Conservation (phyloP, 2,888 invertebrate genomes). For the Iphiclides podalirius region DNA sequence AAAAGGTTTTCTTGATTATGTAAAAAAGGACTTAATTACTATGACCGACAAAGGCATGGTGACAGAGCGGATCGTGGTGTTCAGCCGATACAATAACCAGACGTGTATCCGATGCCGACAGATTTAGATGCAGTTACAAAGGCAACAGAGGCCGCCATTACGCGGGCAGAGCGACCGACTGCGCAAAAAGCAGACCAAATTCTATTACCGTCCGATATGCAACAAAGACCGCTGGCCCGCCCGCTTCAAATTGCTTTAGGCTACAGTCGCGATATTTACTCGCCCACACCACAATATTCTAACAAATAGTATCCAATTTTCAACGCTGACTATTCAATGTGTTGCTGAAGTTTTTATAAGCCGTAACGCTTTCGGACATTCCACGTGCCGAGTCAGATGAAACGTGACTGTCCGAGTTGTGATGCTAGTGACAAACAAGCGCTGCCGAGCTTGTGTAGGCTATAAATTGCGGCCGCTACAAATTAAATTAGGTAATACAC, state of each 20-base stretch:
- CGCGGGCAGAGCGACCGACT: slow-evolving; percentile 58
- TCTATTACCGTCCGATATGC: slow-evolving; percentile 78
- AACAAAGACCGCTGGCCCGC: slow-evolving; percentile 74
- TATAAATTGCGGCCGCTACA: slow-evolving; percentile 75
- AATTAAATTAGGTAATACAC: slow-evolving; percentile 79
- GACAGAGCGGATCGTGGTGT: slow-evolving; percentile 23
- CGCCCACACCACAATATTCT: slow-evolving; percentile 57
- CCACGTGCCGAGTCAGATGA: slow-evolving; percentile 30
- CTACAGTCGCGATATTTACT: slow-evolving; percentile 72
- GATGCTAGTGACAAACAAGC: slow-evolving; percentile 57
- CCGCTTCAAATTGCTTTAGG: slow-evolving; percentile 77
- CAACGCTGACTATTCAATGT: slow-evolving; percentile 34
- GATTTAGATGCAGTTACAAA: slow-evolving; percentile 76
- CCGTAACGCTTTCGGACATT: not conserved
- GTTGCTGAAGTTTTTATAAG: slow-evolving; percentile 5
- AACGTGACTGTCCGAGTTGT: slow-evolving; percentile 33
- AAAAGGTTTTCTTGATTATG: too few relatives aligned
- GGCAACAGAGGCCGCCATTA: slow-evolving; percentile 71
- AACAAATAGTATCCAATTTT: slow-evolving; percentile 58
- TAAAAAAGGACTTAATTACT: too few relatives aligned
- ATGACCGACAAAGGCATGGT: not conserved
- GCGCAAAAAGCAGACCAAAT: slow-evolving; percentile 78
- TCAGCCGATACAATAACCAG: slow-evolving; percentile 48
- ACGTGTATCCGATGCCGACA: slow-evolving; percentile 51
- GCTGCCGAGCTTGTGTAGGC: slow-evolving; percentile 62